phyloP scores from a whole-genome alignment of 2,113 vertebrate species.

The Ascaphus truei region DNA sequence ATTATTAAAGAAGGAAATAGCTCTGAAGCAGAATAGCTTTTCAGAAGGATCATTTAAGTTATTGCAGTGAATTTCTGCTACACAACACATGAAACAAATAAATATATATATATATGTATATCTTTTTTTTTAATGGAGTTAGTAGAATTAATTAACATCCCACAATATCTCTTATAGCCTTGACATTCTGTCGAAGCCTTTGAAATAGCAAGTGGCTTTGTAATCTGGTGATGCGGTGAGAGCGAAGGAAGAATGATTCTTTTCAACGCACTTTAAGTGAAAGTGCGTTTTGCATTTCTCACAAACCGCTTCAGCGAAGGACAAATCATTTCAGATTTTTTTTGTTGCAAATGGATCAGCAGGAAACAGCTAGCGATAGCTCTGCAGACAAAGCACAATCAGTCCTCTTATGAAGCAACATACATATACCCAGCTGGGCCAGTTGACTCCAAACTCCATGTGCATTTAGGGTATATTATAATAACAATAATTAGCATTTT shows the following conservation, averaged over 20 bases:
- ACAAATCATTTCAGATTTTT: background rate
- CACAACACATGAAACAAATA: too few relatives aligned
- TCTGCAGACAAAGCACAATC: background rate
- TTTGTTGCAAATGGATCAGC: conserved; percentile 4
- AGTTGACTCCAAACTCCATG: background rate
- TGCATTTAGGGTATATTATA: background rate
- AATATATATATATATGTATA: too few relatives aligned
- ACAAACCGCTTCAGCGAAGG: background rate
- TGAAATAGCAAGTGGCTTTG: background rate
- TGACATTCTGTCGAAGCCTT: background rate
- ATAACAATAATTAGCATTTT: background rate
- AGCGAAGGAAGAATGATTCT: background rate
- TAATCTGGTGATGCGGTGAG: background rate
- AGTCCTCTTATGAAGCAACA: background rate
- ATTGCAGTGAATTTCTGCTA: too few relatives aligned
- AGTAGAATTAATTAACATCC: background rate
- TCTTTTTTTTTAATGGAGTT: too few relatives aligned
- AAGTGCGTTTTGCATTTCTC: background rate
- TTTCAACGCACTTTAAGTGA: background rate
- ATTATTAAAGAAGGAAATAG: too few relatives aligned
- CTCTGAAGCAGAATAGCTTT: too few relatives aligned
- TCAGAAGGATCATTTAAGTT: too few relatives aligned
- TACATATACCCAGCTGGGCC: background rate
- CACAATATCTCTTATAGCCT: background rate
- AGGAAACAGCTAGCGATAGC: background rate